Base-by-base conservation (phyloP, 2,113 vertebrate species). In the Pygoscelis antarcticus region DNA sequence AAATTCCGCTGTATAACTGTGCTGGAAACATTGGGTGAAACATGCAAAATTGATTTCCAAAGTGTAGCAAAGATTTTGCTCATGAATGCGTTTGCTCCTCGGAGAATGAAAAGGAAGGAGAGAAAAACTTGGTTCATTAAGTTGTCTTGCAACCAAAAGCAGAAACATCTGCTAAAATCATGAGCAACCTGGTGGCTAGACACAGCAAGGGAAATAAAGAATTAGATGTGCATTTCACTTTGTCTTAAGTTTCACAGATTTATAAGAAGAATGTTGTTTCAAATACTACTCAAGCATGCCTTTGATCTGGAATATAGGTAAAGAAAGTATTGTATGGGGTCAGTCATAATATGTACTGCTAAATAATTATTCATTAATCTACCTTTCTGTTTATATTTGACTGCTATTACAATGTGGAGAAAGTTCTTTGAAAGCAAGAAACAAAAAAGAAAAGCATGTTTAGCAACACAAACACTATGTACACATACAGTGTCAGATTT, bases 41-140 rank as follows among this genome's bases (percentile, higher is more conserved):
- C 94, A 96, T 93, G 93, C 77, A 97, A 97, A 97, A 96, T 89
- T 96, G 34, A 96, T 97, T 98, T 91, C 10, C 20, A 82, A 92
- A 92, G 68, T 82, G 55, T 52, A 87, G 61, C 25, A 81, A 89
- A 88, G 66, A 75, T 71, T 89, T 92, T 91, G 13, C 66, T 96
- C 13, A 3, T 77, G 83, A 92, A 91, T 89, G 62, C 78, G 75
- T 93, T 95, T 94, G 49, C 51, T 95, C 64, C 46, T 89, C 0
- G 0, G 68, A 93, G 90, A 75, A 65, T 60, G 54, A 84, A 93
- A 93, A 89, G 7, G 34, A 82, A 80, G 61, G 54, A 66, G 40
- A 61, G 52, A 80, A 86, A 87, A 87, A 81, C 16, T 5, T 51
- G 49, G 57, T 90, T 95, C 79, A 75, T 92, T 96, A 97, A 90